phyloP scores from a whole-genome alignment of 2,888 invertebrate genomes.

The Andricus curvator region DNA sequence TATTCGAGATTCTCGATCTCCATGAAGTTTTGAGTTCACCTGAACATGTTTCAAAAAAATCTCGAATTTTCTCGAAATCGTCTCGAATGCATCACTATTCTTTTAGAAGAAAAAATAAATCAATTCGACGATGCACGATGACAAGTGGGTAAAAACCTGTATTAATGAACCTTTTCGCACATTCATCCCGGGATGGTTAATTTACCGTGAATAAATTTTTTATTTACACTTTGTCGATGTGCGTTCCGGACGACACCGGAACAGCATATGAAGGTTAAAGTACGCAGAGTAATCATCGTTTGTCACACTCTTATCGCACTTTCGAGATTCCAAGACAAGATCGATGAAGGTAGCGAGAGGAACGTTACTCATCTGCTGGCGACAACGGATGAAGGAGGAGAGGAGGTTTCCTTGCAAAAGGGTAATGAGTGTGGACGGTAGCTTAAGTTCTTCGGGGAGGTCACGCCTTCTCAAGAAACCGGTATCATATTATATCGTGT shows the following conservation, averaged over 20 bases:
- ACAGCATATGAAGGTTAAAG: slow-evolving; percentile 34
- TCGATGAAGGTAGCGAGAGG: slow-evolving; percentile 38
- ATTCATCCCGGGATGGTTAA: neutral
- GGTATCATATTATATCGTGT: too few relatives aligned
- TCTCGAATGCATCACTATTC: too few relatives aligned
- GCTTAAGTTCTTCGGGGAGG: slow-evolving; percentile 63
- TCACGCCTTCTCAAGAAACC: slow-evolving; percentile 61
- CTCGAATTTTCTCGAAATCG: too few relatives aligned
- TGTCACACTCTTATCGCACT: slow-evolving; percentile 41
- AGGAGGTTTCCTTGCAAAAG: neutral
- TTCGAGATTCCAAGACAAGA: slow-evolving; percentile 35
- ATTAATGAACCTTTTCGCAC: slow-evolving; percentile 3
- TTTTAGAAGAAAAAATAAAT: slow-evolving; percentile 36
- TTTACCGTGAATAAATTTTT: slow-evolving; percentile 38
- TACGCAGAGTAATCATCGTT: slow-evolving; percentile 39
- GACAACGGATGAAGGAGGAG: neutral
- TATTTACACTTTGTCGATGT: slow-evolving; percentile 12
- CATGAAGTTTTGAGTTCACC: too few relatives aligned
- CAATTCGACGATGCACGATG: neutral
- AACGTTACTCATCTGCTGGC: slow-evolving; percentile 24
- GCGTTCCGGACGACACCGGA: slow-evolving; percentile 23
- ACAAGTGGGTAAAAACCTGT: slow-evolving; percentile 16
- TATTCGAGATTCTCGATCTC: too few relatives aligned
- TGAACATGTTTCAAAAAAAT: too few relatives aligned
- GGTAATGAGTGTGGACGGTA: slow-evolving; percentile 69